phyloP scores from a whole-genome alignment of 1,140 invertebrate species.

The Oscheius sp. region DNA sequence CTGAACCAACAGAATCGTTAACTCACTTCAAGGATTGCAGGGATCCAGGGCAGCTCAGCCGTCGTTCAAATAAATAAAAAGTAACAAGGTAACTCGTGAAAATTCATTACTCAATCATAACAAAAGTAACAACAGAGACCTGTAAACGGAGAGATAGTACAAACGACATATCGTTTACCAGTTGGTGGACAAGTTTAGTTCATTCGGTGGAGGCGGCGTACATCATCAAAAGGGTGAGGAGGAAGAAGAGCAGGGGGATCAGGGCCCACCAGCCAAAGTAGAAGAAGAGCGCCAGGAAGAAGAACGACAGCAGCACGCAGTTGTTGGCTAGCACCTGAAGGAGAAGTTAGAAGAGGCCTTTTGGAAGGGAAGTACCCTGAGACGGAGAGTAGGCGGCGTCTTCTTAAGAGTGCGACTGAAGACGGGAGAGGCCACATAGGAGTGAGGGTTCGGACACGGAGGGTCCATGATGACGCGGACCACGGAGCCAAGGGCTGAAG shows the following conservation, averaged over 20 bases:
- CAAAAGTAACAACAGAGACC: neutral
- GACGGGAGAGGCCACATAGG: neutral
- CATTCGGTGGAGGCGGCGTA: too few relatives aligned
- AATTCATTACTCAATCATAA: neutral
- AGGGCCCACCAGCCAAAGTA: neutral
- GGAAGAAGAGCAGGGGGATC: neutral
- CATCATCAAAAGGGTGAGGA: neutral
- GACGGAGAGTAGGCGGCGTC: neutral
- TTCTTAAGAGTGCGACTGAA: neutral
- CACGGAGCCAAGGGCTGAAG: neutral
- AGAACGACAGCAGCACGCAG: neutral
- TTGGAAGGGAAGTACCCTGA: neutral
- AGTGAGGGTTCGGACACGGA: neutral
- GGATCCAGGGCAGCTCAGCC: neutral
- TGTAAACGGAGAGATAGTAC: neutral
- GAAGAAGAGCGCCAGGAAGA: slow-evolving; percentile 2
- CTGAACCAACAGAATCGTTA: neutral
- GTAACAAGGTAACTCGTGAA: neutral
- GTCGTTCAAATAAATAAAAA: slow-evolving; percentile 5
- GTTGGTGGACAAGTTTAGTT: too few relatives aligned
- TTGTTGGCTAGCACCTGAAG: slow-evolving; percentile 6
- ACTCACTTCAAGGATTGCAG: neutral
- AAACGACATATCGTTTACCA: neutral
- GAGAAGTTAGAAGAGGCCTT: neutral
- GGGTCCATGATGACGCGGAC: slow-evolving; percentile 3